Conservation (phyloP, 2,797 vertebrate species). For the Danio albolineatus region DNA sequence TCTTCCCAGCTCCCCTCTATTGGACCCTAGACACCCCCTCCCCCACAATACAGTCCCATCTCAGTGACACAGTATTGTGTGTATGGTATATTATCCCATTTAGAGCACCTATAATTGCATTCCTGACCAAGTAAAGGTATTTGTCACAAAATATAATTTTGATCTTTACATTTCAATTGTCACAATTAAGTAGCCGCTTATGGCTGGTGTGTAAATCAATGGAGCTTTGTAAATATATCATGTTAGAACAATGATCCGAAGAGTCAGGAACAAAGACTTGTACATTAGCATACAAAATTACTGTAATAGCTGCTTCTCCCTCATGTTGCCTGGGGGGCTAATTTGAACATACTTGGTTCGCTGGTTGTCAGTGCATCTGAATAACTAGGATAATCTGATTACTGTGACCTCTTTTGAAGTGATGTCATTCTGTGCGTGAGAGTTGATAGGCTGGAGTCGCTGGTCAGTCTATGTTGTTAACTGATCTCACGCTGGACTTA, state of each 20-base stretch:
- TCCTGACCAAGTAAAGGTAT: background rate
- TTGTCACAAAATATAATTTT: background rate
- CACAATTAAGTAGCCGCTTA: conserved; percentile 2
- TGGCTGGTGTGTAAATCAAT: background rate
- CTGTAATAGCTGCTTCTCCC: conserved; percentile 50
- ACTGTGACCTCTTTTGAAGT: conserved; percentile 70
- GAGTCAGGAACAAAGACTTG: conserved; percentile 30
- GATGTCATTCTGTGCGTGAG: conserved; percentile 72
- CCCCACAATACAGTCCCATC: conserved; percentile 37
- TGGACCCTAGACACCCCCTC: conserved; percentile 57
- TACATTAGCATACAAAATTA: conserved; percentile 28
- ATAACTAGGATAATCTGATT: conserved; percentile 76
- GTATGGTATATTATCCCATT: background rate
- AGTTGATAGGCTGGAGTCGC: conserved; percentile 67
- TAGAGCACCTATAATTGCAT: background rate
- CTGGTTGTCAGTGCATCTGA: conserved; percentile 52
- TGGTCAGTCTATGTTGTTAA: conserved; percentile 62
- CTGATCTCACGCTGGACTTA: conserved; percentile 62
- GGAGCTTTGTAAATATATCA: background rate
- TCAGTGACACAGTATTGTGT: conserved; percentile 53
- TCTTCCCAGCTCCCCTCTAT: conserved; percentile 65
- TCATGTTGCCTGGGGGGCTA: conserved; percentile 53
- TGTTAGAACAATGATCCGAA: background rate
- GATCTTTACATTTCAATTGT: background rate
- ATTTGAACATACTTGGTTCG: conserved; percentile 46